Evolutionary conservation across 2,888 invertebrate species (phyloP).

Genomic region (Xestia rhomboidea): DNA sequence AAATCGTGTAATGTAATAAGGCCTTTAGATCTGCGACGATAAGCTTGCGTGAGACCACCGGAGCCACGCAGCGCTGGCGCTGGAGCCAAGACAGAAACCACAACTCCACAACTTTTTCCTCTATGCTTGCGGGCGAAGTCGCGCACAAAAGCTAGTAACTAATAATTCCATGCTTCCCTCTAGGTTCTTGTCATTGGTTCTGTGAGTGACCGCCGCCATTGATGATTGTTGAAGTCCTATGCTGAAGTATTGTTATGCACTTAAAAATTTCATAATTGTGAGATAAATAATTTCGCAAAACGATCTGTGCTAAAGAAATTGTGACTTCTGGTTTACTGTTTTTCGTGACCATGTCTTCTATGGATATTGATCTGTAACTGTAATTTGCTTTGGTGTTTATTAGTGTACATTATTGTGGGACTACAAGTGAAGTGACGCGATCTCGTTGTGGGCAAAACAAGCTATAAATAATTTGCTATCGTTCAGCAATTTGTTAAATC

Average conservation of each 20-base stretch:
- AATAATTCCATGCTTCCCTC: background rate
- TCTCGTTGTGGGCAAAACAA: constrained; percentile 82
- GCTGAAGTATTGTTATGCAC: constrained; percentile 38
- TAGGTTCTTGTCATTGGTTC: background rate
- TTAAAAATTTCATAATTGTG: background rate
- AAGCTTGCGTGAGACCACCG: too few species aligned
- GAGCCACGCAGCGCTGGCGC: too few species aligned
- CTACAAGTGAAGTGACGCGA: constrained; percentile 88
- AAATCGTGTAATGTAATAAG: too few species aligned
- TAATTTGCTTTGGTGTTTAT: constrained; percentile 72
- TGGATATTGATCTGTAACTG: constrained; percentile 88
- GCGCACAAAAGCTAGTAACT: background rate
- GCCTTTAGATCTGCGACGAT: too few species aligned
- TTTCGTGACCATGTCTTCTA: constrained; percentile 85
- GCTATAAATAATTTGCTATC: constrained; percentile 84
- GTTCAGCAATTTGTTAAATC: constrained; percentile 81
- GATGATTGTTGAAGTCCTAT: constrained; percentile 40
- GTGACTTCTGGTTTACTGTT: constrained; percentile 43
- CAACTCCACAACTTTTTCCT: too few species aligned
- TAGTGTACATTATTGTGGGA: constrained; percentile 77
- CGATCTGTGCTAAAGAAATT: constrained; percentile 17
- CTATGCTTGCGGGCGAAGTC: background rate
- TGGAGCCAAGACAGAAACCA: too few species aligned
- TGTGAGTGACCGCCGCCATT: constrained; percentile 38
- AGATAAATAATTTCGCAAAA: background rate